Evolutionary conservation across 2,113 vertebrate species (phyloP), one percentile per base, ranked within the genome.

Genomic region (Plectropomus leopardus): DNA sequence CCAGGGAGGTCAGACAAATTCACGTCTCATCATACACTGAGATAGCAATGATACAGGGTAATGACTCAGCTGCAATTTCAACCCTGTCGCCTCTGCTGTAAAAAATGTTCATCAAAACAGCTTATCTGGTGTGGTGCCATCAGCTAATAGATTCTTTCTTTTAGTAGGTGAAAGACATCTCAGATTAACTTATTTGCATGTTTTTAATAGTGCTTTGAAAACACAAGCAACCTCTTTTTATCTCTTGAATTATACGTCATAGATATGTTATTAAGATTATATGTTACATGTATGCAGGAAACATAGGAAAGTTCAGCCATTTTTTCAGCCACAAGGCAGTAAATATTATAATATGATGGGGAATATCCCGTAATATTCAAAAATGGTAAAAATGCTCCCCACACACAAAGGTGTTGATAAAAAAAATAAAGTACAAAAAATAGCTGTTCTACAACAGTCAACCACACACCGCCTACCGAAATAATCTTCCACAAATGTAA

Each of bases 1-100:
- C 84, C 44, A 21, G 75, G 82, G 77, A 82, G 89, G 88, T 91
- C 90, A 91, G 86, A 93, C 89, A 87, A 91, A 93, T 92, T 88
- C 91, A 92, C 67, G 78, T 92, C 92, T 92, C 91, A 85, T 89
- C 93, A 84, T 89, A 86, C 83, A 76, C 59, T 1, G 67, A 91
- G 89, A 93, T 92, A 83, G 86, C 79, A 82, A 59, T 42, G 88
- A 93, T 90, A 90, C 79, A 72, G 88, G 76, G 75, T 90, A 92
- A 92, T 92, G 91, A 94, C 90, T 94, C 90, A 92, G 88, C 93
- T 93, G 91, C 87, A 78, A 78, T 80, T 86, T 89, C 79, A 86
- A 70, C 78, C 78, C 80, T 54, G 85, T 86, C 82, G 58, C 86
- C 79, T 83, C 60, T 36, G 72, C 63, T 66, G 73, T 64, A 64